A percentile compares a stretch with the other conserved stretches of the same genome.
phyloP scores from a whole-genome alignment of 2,113 vertebrate genomes.

The Chiloscyllium plagiosum region DNA sequence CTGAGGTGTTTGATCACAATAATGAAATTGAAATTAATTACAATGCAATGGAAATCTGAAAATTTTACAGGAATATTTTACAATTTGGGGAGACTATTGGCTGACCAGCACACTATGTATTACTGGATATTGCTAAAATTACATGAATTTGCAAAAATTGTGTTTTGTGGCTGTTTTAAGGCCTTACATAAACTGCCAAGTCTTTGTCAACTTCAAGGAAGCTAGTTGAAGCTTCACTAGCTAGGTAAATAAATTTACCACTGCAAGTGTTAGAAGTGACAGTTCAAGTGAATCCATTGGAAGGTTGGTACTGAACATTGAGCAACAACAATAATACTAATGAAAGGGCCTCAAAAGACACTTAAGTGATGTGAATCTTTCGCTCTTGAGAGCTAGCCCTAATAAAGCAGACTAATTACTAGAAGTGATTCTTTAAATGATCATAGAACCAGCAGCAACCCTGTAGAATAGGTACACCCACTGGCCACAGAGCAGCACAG shows the following conservation, averaged over 20 bases:
- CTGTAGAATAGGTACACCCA: background rate
- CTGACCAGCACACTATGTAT: background rate
- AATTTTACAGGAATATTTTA: background rate
- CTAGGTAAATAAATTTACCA: background rate
- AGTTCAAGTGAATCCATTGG: background rate
- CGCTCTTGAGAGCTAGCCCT: background rate
- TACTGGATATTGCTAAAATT: conserved; percentile 19
- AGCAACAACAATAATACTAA: background rate
- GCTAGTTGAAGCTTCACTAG: background rate
- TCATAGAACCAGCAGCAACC: conserved; percentile 22
- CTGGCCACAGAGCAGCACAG: background rate
- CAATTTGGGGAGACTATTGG: background rate
- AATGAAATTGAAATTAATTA: conserved; percentile 14
- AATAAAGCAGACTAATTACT: background rate
- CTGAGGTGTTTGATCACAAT: background rate
- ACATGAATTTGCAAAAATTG: background rate
- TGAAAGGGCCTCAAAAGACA: background rate
- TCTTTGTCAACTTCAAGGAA: background rate
- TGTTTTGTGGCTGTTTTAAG: background rate
- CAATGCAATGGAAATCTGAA: background rate
- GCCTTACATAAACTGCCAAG: background rate
- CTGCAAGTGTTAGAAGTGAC: background rate
- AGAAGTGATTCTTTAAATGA: background rate
- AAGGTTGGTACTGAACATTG: background rate
- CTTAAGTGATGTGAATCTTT: background rate